Conservation (phyloP, 2,797 vertebrate species). For the Tarsius wallacei region DNA sequence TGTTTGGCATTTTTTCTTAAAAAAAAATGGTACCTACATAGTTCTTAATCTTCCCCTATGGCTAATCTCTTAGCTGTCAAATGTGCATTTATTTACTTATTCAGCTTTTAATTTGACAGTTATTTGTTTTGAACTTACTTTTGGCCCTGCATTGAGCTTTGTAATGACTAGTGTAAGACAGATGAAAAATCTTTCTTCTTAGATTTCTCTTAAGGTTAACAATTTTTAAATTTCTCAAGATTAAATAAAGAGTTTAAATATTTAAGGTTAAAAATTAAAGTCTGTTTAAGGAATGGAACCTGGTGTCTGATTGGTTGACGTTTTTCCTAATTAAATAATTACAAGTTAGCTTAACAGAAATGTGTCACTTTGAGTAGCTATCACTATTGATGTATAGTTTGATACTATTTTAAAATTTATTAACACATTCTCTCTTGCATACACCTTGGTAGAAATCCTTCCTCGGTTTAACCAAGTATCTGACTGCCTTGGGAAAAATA, state of each 20-base stretch:
- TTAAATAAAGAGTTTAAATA: background rate
- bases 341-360: background rate
- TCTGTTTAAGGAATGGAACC: background rate
- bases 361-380: background rate
- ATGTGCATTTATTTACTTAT: background rate
- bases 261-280: background rate
- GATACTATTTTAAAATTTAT: slow-evolving; percentile 1
- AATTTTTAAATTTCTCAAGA: background rate
- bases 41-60: background rate
- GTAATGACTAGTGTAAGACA: background rate
- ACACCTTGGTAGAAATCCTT: background rate
- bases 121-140: slow-evolving; percentile 17
- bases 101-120: slow-evolving; percentile 18
- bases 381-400: background rate
- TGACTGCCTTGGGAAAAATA: background rate
- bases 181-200: background rate
- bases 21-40: background rate
- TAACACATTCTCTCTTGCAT: background rate
- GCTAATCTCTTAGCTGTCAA: background rate
- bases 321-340: background rate
- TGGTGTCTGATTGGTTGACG: background rate
- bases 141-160: background rate
- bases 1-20: background rate
- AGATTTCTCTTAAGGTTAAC: background rate
- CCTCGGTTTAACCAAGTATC: background rate